Conservation (phyloP, 2,797 vertebrate species). For the Anas capensis region DNA sequence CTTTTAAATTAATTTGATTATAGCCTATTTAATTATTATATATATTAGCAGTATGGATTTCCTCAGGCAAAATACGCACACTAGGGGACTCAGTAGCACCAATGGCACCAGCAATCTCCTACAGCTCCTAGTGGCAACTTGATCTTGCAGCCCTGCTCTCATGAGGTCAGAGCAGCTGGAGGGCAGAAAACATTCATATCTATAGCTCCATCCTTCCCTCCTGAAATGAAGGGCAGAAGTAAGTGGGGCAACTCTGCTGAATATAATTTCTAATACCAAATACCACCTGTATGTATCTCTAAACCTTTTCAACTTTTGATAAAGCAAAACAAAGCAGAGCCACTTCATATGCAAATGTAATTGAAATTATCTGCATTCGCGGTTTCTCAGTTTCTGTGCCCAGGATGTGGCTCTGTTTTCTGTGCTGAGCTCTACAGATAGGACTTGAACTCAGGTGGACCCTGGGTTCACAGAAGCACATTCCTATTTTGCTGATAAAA, state of each 20-base stretch:
- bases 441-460: not conserved
- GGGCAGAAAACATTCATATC: not conserved
- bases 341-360: not conserved
- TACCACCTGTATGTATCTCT: not conserved
- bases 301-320: not conserved
- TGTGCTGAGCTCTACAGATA: not conserved
- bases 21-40: not conserved
- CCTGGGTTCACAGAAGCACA: not conserved
- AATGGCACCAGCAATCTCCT: not conserved
- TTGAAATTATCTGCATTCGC: not conserved
- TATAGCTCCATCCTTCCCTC: not conserved
- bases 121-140: not conserved
- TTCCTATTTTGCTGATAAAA: constrained; percentile 44
- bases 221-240: not conserved
- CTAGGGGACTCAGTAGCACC: not conserved
- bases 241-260: not conserved
- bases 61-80: not conserved
- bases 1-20: not conserved
- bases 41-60: not conserved
- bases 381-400: not conserved
- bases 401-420: not conserved
- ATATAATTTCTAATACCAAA: not conserved
- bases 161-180: not conserved
- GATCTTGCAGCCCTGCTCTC: not conserved
- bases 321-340: not conserved